Base-by-base conservation (phyloP, 2,797 vertebrate genomes). In the Sternarchorhynchus goeldii region DNA sequence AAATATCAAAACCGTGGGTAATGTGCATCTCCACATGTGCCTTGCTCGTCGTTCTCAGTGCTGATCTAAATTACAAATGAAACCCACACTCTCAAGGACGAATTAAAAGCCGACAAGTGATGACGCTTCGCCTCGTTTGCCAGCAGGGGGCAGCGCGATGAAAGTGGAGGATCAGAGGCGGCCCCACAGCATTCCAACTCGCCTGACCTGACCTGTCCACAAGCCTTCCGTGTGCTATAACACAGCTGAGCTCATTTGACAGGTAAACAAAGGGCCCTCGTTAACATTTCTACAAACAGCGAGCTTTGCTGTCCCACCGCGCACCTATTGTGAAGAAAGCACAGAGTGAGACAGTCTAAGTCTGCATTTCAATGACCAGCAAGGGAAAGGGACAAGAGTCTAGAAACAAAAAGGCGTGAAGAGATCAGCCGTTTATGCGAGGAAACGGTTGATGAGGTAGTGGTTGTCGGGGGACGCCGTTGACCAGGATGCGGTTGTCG, bases 281-380 rank as follows among this genome's bases (percentile, higher is more conserved):
- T 77, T 67, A 82, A 74, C 59, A 77, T 56, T 45, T 62, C 62
- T 45, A 29, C 67, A 69, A 65, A 56, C 60, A 41, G 55, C 34
- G 1, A 64, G 64, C n/a, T 75, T 77, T 71, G 69, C 64, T 74
- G 63, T 68, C 10, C 57, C 72, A 21, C 50, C 64, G 77, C 20
- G 39, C 4, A 16, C 59, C 10, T 17, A 80, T 84, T 82, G 80
- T 80, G 82, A 84, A 84, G 71, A 21, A 16, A 66, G 29, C 29
- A 20, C 17, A 75, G 57, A 20, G 36, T 8, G 8, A 56, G 62
- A 41, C 16, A 39, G 10, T 34, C 34, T 32, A 69, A 55, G 41
- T n/a, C 17, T 67, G 16, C 62, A 57, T 12, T 64, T 31, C 60
- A 66, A 21, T 14, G 17, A 36, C 10, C 1, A 7, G 32, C 21